Conservation (phyloP, 2,888 invertebrate genomes). For the Elysia crispata region DNA sequence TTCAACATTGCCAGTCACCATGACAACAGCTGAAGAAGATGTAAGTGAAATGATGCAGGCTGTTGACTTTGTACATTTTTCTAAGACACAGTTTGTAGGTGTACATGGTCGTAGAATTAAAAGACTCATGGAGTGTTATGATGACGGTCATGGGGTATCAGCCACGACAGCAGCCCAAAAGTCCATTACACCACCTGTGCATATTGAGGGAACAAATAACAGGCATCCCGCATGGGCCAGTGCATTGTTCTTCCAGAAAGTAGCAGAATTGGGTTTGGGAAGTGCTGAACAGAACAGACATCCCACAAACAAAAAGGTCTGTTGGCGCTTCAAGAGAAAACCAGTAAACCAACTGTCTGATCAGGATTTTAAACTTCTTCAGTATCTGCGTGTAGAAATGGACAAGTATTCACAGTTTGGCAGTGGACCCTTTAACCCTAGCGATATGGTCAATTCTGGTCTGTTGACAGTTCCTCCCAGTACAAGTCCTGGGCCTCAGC, state of each 20-base stretch:
- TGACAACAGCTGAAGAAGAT: constrained; percentile 52
- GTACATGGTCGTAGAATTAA: constrained; percentile 55
- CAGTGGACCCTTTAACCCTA: constrained; percentile 41
- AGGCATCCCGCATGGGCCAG: constrained; percentile 59
- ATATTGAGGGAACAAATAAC: constrained; percentile 56
- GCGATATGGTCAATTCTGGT: constrained; percentile 44
- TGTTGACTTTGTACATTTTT: constrained; percentile 54
- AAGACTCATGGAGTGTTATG: constrained; percentile 57
- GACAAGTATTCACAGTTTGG: constrained; percentile 52
- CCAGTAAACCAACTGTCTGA: constrained; percentile 50
- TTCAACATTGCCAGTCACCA: constrained; percentile 47
- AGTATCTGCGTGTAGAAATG: constrained; percentile 57
- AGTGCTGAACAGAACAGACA: constrained; percentile 55
- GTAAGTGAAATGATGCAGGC: constrained; percentile 52
- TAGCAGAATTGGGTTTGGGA: constrained; percentile 57
- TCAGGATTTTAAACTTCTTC: constrained; percentile 52
- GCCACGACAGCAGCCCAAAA: constrained; percentile 62
- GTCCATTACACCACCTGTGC: constrained; percentile 60
- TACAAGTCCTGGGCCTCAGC: constrained; percentile 26
- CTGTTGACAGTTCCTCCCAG: constrained; percentile 21
- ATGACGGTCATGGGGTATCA: constrained; percentile 58
- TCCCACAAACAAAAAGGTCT: constrained; percentile 57
- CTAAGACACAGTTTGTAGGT: constrained; percentile 55
- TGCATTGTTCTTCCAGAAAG: constrained; percentile 60
- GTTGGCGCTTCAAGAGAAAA: constrained; percentile 58